Evolutionary conservation across 2,797 vertebrate genomes (phyloP).

Genomic region (Eulemur mongoz): DNA sequence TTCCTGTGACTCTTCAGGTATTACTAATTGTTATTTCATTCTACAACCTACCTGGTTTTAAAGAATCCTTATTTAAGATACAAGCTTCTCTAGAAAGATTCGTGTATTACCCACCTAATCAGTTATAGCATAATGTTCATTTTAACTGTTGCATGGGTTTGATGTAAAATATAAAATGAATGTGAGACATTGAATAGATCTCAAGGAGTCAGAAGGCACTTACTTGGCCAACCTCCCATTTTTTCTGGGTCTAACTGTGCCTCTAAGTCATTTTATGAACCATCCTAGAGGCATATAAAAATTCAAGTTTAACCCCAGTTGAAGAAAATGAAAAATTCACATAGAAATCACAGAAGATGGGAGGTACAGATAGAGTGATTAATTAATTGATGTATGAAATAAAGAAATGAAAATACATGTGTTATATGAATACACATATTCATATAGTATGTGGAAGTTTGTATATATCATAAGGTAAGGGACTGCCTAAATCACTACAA

Average conservation of each 20-base stretch:
- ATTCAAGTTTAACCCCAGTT: not conserved
- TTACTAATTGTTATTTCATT: constrained; percentile 14
- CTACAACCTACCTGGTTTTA: not conserved
- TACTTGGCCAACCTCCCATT: not conserved
- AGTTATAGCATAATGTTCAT: not conserved
- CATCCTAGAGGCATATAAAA: not conserved
- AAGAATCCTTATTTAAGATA: constrained; percentile 44
- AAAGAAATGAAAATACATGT: constrained; percentile 11
- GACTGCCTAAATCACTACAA: not conserved
- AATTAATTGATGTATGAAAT: not conserved
- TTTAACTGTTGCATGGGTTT: not conserved
- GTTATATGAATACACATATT: too few relatives aligned
- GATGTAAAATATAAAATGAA: not conserved
- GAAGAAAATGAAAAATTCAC: not conserved
- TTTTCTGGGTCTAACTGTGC: not conserved
- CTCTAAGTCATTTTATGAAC: not conserved
- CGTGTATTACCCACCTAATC: not conserved
- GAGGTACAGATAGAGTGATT: not conserved
- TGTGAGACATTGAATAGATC: not conserved
- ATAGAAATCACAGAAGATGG: not conserved
- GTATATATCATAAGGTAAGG: not conserved
- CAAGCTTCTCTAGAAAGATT: not conserved
- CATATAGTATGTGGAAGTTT: not conserved
- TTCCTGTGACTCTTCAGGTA: not conserved
- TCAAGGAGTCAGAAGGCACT: not conserved